phyloP scores from a whole-genome alignment of 2,797 vertebrate species.

The Sebastes jordani region DNA sequence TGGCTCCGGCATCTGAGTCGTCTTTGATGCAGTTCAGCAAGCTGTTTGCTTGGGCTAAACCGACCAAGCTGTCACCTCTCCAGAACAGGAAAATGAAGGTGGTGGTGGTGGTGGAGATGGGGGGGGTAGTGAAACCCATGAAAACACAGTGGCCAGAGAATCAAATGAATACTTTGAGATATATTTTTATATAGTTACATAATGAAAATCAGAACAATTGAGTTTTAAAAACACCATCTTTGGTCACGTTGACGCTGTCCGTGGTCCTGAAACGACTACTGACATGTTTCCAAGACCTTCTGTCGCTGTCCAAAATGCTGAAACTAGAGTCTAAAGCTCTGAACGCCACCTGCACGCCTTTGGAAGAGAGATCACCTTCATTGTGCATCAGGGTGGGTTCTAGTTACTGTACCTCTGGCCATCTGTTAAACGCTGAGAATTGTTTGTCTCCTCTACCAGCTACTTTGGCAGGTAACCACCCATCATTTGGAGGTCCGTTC shows the following conservation, averaged over 20 bases:
- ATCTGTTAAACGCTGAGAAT: conserved; percentile 46
- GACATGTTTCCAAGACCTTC: conserved; percentile 12
- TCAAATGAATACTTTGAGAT: neutral
- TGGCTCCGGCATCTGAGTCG: conserved; percentile 71
- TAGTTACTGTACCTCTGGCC: conserved; percentile 51
- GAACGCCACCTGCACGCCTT: conserved; percentile 25
- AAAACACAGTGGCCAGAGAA: conserved; percentile 1
- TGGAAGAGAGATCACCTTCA: conserved; percentile 19
- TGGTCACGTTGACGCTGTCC: conserved; percentile 31
- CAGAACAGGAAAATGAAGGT: conserved; percentile 41
- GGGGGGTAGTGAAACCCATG: neutral
- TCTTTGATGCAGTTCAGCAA: conserved; percentile 71
- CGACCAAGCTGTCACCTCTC: conserved; percentile 63
- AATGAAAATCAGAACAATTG: neutral
- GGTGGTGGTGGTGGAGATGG: neutral
- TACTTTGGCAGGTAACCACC: conserved; percentile 34
- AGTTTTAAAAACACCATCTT: neutral
- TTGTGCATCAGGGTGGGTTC: conserved; percentile 17
- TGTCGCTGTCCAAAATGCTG: conserved; percentile 58
- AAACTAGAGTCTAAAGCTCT: conserved; percentile 35
- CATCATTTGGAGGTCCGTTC: conserved; percentile 16
- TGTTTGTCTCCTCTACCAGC: neutral
- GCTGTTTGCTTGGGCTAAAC: conserved; percentile 68
- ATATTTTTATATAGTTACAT: neutral
- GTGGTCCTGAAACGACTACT: conserved; percentile 55